Conservation (phyloP, 2,797 vertebrate species). For the Anguilla obscura region DNA sequence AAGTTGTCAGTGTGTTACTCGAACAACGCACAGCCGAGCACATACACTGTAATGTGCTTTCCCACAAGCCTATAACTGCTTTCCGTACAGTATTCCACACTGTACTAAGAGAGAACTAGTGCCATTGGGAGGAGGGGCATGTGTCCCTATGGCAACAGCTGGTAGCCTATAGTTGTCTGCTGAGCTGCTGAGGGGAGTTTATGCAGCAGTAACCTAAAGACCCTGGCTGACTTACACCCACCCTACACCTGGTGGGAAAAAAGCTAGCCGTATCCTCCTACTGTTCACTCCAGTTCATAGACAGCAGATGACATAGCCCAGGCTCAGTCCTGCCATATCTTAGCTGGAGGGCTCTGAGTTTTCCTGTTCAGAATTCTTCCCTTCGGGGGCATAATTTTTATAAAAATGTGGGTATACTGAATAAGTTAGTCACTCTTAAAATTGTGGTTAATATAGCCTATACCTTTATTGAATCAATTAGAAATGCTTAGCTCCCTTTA, state of each 20-base stretch:
- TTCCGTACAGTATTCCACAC: neutral
- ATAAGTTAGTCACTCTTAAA: neutral
- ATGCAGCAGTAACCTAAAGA: neutral
- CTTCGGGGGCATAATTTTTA: too few relatives aligned
- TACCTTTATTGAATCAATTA: neutral
- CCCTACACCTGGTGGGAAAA: too few relatives aligned
- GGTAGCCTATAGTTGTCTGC: neutral
- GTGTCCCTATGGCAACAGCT: neutral
- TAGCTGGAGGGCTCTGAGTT: neutral
- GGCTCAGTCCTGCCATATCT: neutral
- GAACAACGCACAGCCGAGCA: too few relatives aligned
- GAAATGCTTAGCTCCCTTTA: neutral
- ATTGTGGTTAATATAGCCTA: neutral
- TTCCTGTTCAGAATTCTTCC: neutral
- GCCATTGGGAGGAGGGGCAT: neutral
- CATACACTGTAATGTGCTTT: too few relatives aligned
- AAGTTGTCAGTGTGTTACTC: too few relatives aligned
- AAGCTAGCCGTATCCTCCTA: neutral
- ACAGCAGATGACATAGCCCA: neutral
- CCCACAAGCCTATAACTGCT: too few relatives aligned
- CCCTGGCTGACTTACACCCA: neutral
- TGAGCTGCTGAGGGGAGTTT: neutral
- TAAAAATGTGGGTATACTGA: too few relatives aligned
- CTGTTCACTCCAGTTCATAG: neutral
- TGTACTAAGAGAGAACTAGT: neutral